Base-by-base conservation (phyloP, 2,888 invertebrate species). In the Ichneumoninae sp. region DNA sequence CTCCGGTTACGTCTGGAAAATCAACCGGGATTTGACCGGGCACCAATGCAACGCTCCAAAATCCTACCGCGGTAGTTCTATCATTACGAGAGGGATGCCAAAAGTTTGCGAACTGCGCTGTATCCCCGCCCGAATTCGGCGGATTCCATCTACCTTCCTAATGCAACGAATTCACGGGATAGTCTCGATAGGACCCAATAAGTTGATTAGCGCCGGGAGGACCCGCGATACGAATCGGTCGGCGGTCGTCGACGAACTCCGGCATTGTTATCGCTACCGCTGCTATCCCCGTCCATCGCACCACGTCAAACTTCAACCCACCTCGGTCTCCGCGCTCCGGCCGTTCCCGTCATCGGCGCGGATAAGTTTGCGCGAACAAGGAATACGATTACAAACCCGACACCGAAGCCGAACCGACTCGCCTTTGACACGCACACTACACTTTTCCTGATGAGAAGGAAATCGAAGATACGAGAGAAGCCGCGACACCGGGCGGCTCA, bases 111-210 rank as follows among this genome's bases (percentile, higher is more conserved):
- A 7, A 52, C n/a, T 30, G 6, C 52, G 74, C 40, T 40, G n/a
- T 44, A 68, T 76, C 57, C 76, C 71, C 26, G 47, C 68, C 57
- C 30, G 76, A 68, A 81, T 16, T 57, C 57, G 40, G 71, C 50
- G 75, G 36, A 19, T 50, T 68, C 40, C 36, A 74, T 52, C 68
- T 13, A 75, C 50, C 65, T 65, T 79, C 40, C 26, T 26, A 6
- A 22, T 63, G 76, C 33, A 40, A 74, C 69, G 36, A 74, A 84
- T 77, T 68, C 13, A 54, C 30, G 54, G 54, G 54, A 19, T 26
- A 79, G 74, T 71, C 57, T 66, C 57, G 36, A 81, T 70, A 74
- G 66, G 74, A 75, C 57, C 22, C 82, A 79, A 84, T 81, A 26
- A 57, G 57, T 63, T 57, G 78, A 81, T 81, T 84, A 81, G 47